Conservation (phyloP, 1,140 invertebrate genomes). For the Ostrea denselamellosa region DNA sequence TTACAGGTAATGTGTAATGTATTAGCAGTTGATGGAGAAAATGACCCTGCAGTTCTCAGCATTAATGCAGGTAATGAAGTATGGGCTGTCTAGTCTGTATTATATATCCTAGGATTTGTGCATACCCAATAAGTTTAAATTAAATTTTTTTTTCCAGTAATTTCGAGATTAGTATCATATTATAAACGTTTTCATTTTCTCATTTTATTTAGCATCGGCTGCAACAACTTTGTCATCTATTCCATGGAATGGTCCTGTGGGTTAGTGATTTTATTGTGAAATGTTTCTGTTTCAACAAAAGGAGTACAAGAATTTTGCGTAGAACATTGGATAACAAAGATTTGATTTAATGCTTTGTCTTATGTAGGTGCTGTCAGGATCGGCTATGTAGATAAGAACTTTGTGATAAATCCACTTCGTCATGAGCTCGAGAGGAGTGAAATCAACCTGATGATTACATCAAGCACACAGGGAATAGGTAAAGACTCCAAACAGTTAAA, state of each 20-base stretch:
- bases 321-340: too few species aligned
- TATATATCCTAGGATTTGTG: too few species aligned
- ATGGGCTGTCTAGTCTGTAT: too few species aligned
- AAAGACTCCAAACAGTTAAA: neutral
- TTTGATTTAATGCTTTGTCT: too few species aligned
- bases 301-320: too few species aligned
- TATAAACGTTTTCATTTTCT: constrained; percentile 22
- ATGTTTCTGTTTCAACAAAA: too few species aligned
- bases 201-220: constrained; percentile 86
- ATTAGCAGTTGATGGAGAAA: constrained; percentile 91
- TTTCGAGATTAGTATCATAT: too few species aligned
- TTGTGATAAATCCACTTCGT: constrained; percentile 7
- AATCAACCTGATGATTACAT: neutral
- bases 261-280: constrained; percentile 71
- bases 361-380: neutral
- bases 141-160: too few species aligned
- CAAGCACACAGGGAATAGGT: neutral
- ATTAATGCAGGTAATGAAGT: constrained; percentile 88
- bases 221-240: constrained; percentile 96
- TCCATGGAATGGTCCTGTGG: constrained; percentile 97
- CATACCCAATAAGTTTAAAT: too few species aligned
- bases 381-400: neutral
- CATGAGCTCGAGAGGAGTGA: constrained; percentile 30
- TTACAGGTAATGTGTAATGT: constrained; percentile 90
- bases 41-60: constrained; percentile 93